Conservation (phyloP, 2,797 vertebrate genomes). For the Enteromius radiatus region DNA sequence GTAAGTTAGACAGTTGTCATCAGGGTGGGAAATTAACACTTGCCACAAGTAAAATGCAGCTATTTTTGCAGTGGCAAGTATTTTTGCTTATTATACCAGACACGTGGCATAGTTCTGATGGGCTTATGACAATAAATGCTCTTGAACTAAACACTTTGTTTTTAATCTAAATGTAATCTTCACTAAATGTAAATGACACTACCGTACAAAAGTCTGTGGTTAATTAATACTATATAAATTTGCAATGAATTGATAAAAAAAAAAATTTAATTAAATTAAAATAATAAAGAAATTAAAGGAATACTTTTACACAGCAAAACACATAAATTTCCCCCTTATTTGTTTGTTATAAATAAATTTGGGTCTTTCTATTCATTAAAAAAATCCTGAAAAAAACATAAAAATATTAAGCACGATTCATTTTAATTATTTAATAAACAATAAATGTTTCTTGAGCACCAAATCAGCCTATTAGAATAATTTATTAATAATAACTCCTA, state of each 20-base stretch:
- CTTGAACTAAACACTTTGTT: not conserved
- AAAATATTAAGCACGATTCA: not conserved
- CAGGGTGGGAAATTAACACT: not conserved
- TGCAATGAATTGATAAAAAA: not conserved
- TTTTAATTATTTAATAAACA: too few species aligned
- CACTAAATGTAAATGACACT: not conserved
- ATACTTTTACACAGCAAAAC: too few species aligned
- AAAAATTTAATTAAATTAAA: not conserved
- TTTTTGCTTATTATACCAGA: not conserved
- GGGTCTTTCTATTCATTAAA: not conserved
- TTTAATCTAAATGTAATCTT: too few species aligned
- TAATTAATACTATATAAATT: not conserved
- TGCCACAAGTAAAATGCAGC: not conserved
- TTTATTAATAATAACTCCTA: not conserved
- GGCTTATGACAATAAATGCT: conserved; percentile 1
- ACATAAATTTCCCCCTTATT: not conserved
- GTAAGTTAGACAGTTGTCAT: conserved; percentile 5
- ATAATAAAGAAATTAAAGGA: not conserved
- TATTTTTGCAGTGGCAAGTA: not conserved
- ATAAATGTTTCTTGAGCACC: too few species aligned
- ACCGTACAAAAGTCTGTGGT: not conserved
- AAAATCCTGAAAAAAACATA: not conserved
- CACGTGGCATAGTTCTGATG: not conserved
- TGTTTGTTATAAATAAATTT: not conserved
- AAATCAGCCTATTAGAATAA: not conserved